Conservation (phyloP, 2,888 invertebrate species). For the Ophioninae sp. region DNA sequence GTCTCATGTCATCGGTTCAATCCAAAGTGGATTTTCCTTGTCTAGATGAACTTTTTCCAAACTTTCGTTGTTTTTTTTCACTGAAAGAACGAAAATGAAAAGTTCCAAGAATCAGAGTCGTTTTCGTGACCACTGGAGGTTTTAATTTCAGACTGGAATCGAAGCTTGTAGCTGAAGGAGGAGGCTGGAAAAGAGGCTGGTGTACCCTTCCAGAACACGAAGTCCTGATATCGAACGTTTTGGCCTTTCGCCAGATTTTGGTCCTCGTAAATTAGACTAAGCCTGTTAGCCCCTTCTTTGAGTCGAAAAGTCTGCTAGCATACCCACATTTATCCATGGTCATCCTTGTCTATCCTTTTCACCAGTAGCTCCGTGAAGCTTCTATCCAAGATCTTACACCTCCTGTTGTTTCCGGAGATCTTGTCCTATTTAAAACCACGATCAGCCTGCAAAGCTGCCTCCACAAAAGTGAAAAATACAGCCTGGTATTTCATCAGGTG, state of each 20-base stretch:
- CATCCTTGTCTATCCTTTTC: not conserved
- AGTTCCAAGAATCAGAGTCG: conserved; percentile 41
- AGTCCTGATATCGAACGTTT: conserved; percentile 71
- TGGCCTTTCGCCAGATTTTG: conserved; percentile 74
- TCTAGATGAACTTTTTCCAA: conserved; percentile 7
- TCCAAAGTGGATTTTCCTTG: conserved; percentile 8
- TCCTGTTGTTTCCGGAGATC: conserved; percentile 14
- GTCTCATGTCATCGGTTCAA: not conserved
- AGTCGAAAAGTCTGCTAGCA: conserved; percentile 22
- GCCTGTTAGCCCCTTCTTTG: conserved; percentile 60
- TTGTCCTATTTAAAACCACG: conserved; percentile 34
- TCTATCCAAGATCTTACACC: conserved; percentile 41
- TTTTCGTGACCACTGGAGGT: conserved; percentile 65
- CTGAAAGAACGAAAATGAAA: not conserved
- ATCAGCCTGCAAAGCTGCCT: not conserved
- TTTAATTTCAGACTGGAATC: conserved; percentile 52
- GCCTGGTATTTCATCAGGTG: conserved; percentile 22
- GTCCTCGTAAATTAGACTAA: conserved; percentile 73
- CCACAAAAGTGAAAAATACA: not conserved
- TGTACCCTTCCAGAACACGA: conserved; percentile 41
- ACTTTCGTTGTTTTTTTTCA: conserved; percentile 22
- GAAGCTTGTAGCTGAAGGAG: not conserved
- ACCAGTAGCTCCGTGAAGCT: conserved; percentile 28
- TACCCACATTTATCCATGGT: conserved; percentile 14
- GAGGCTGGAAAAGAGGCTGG: conserved; percentile 14